Evolutionary conservation across 2,113 vertebrate species (phyloP).

Genomic region (Corynorhinus townsendii): DNA sequence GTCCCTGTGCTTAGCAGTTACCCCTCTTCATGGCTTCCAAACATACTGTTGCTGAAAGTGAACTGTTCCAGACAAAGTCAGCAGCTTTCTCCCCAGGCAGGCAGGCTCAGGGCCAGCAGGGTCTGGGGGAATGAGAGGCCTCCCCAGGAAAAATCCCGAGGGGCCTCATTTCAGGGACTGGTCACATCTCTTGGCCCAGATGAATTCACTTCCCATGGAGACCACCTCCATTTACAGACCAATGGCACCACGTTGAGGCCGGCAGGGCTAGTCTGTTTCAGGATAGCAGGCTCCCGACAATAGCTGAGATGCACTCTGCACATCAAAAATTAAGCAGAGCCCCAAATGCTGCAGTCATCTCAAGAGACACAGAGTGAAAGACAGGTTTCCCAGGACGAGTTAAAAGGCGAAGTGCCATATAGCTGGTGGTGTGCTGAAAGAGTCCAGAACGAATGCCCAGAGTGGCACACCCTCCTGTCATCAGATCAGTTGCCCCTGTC

Average conservation of each 20-base stretch:
- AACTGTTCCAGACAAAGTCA: not conserved
- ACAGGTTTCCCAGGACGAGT: too few relatives aligned
- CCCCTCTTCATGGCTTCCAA: not conserved
- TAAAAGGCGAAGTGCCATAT: not conserved
- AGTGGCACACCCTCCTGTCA: fast-evolving
- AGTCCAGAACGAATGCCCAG: not conserved
- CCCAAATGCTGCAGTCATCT: not conserved
- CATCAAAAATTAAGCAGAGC: not conserved
- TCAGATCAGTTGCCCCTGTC: not conserved
- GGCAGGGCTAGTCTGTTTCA: not conserved
- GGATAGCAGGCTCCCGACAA: not conserved
- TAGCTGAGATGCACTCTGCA: fast-evolving
- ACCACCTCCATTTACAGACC: not conserved
- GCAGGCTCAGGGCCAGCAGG: not conserved
- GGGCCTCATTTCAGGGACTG: fast-evolving
- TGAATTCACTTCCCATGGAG: not conserved
- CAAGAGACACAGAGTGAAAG: not conserved
- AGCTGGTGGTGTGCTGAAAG: not conserved
- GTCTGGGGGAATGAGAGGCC: not conserved
- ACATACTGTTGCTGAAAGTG: too few relatives aligned
- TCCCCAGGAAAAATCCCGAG: not conserved
- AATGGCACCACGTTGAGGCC: not conserved
- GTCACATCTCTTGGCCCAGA: not conserved
- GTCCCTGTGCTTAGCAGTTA: not conserved
- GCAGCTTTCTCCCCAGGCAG: not conserved